Evolutionary conservation across 2,888 invertebrate species (phyloP).

Genomic region (Slavum lentiscoides): DNA sequence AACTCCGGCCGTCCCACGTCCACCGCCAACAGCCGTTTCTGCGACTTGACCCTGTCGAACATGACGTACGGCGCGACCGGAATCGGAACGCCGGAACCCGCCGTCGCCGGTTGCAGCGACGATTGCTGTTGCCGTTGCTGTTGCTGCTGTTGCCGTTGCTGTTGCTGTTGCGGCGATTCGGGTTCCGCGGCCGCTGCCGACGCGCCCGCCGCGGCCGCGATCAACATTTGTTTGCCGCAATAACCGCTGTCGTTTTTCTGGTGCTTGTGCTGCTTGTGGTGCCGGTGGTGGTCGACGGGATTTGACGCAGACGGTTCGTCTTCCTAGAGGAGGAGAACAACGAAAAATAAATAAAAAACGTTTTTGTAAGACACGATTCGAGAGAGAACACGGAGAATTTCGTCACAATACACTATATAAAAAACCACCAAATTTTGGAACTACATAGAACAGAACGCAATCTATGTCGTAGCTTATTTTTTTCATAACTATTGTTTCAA

Average conservation of each 20-base stretch:
- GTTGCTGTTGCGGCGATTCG: not conserved
- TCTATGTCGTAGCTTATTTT: too few species aligned
- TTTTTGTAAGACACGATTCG: too few species aligned
- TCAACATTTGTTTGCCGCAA: constrained; percentile 17
- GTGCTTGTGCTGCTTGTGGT: not conserved
- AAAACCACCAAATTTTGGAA: too few species aligned
- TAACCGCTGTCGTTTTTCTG: not conserved
- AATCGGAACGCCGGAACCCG: not conserved
- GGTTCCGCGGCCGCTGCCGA: not conserved
- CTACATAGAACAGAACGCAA: too few species aligned
- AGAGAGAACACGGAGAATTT: too few species aligned
- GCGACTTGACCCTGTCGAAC: constrained; percentile 39
- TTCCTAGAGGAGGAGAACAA: too few species aligned
- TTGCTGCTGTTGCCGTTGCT: too few species aligned
- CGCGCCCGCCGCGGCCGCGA: not conserved
- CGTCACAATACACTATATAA: too few species aligned
- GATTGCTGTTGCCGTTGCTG: too few species aligned
- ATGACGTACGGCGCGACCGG: constrained; percentile 33
- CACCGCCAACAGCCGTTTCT: constrained; percentile 19
- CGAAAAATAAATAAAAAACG: too few species aligned
- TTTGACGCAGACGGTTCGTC: not conserved
- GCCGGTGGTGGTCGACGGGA: too few species aligned
- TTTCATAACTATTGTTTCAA: too few species aligned
- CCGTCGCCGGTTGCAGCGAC: not conserved
- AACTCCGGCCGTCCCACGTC: not conserved